A percentile compares a stretch with the other conserved stretches of the same genome.
Evolutionary conservation across 2,888 invertebrate species (phyloP).

Genomic region (Leptogaster cylindrica): DNA sequence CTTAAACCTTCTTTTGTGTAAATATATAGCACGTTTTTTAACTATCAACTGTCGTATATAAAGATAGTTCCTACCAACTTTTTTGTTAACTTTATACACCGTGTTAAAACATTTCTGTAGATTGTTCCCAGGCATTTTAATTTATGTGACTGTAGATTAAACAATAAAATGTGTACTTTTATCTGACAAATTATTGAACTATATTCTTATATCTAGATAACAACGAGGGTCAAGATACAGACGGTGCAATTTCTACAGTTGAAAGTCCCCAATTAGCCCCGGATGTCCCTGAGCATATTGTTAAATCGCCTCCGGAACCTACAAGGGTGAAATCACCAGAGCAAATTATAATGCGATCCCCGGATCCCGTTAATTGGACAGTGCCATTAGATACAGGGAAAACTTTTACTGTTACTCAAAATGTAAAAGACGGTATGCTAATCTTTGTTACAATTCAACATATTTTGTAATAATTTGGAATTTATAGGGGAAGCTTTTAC

Average conservation of each 20-base stretch:
- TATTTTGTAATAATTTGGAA: too few species aligned
- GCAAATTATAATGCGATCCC: slow-evolving; percentile 89
- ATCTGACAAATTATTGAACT: not conserved
- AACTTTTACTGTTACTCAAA: slow-evolving; percentile 91
- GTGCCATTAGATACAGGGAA: slow-evolving; percentile 92
- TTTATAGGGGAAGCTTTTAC: slow-evolving; percentile 77
- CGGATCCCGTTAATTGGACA: slow-evolving; percentile 95
- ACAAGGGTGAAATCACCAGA: slow-evolving; percentile 93
- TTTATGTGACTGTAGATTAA: slow-evolving; percentile 1
- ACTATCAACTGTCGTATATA: not conserved
- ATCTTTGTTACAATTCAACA: too few species aligned
- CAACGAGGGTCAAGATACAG: slow-evolving; percentile 54
- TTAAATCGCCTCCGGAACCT: slow-evolving; percentile 92
- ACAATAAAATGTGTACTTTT: not conserved
- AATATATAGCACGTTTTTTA: slow-evolving; percentile 21
- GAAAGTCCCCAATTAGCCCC: slow-evolving; percentile 59
- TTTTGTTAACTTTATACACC: slow-evolving; percentile 1
- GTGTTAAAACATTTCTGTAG: slow-evolving; percentile 4
- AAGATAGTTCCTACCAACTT: not conserved
- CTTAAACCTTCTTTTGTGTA: slow-evolving; percentile 8
- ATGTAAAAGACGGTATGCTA: slow-evolving; percentile 83
- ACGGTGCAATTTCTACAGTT: slow-evolving; percentile 58
- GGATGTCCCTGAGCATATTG: slow-evolving; percentile 70
- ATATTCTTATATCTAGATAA: slow-evolving; percentile 54
- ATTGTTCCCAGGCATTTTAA: not conserved